phyloP scores from a whole-genome alignment of 2,797 vertebrate genomes.

The Poecilia picta region DNA sequence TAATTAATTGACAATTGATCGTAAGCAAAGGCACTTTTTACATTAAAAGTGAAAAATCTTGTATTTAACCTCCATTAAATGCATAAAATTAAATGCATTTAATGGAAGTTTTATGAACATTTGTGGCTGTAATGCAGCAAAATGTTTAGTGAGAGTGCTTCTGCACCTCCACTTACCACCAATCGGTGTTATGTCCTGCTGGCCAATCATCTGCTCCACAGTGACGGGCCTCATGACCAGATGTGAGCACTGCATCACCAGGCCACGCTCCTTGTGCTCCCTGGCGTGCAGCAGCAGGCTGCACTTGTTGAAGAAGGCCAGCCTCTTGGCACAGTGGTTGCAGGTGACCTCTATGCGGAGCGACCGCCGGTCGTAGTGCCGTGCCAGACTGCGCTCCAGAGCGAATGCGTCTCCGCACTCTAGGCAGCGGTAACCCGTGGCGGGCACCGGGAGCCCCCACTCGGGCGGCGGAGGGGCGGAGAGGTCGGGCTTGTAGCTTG shows the following conservation, averaged over 20 bases:
- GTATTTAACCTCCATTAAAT: neutral
- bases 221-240: constrained; percentile 95
- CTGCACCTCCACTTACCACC: constrained; percentile 66
- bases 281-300: constrained; percentile 94
- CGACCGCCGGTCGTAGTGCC: constrained; percentile 95
- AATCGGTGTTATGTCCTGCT: constrained; percentile 90
- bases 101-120: neutral
- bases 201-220: constrained; percentile 97
- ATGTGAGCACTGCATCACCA: constrained; percentile 99
- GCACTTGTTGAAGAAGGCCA: constrained; percentile 99
- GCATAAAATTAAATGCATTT: neutral
- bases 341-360: constrained; percentile 98
- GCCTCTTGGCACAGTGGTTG: constrained; percentile 94
- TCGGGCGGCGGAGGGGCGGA: constrained; percentile 84
- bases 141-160: neutral
- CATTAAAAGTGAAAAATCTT: no score
- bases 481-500: constrained; percentile 95
- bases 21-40: no score
- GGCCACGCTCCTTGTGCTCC: constrained; percentile 96
- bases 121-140: neutral
- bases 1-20: no score
- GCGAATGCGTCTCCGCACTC: constrained; percentile 96
- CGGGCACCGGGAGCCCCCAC: constrained; percentile 88
- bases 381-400: constrained; percentile 92
- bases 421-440: constrained; percentile 91